Conservation (phyloP, 2,113 vertebrate species). For the Pteropus alecto region DNA sequence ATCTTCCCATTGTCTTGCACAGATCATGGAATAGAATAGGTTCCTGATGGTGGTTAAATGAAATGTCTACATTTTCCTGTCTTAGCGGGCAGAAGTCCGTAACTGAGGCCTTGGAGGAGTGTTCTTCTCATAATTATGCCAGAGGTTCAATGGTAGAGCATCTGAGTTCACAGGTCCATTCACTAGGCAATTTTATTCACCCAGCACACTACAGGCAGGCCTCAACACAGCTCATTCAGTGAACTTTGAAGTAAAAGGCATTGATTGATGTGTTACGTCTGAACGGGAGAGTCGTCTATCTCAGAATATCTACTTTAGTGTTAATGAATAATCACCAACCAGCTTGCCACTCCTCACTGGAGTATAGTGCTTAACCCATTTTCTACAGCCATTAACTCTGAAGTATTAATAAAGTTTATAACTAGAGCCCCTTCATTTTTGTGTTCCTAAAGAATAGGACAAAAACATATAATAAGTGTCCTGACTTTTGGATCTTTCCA, state of each 20-base stretch:
- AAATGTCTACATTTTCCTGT: not conserved
- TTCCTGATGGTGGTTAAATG: not conserved
- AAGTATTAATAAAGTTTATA: not conserved
- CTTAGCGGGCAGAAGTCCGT: not conserved
- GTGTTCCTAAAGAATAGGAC: not conserved
- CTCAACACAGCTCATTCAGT: not conserved
- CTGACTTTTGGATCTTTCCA: not conserved
- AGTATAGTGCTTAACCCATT: not conserved
- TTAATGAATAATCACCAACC: not conserved
- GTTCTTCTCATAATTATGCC: not conserved
- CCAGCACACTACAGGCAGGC: not conserved
- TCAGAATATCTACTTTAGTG: not conserved
- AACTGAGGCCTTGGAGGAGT: not conserved
- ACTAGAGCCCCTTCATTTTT: not conserved
- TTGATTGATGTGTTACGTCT: not conserved
- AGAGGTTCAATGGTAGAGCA: not conserved
- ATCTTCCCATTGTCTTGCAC: not conserved
- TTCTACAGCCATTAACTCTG: not conserved
- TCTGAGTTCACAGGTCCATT: not conserved
- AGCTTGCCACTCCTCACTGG: not conserved
- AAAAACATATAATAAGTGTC: not conserved
- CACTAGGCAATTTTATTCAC: not conserved
- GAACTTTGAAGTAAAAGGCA: not conserved
- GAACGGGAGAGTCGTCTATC: not conserved
- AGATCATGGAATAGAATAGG: not conserved